These are phyloP conservation scores for Steinernema carpocapsae DNA, from an alignment of 2,888 invertebrate species.

Conservation along the genomic window DNA sequence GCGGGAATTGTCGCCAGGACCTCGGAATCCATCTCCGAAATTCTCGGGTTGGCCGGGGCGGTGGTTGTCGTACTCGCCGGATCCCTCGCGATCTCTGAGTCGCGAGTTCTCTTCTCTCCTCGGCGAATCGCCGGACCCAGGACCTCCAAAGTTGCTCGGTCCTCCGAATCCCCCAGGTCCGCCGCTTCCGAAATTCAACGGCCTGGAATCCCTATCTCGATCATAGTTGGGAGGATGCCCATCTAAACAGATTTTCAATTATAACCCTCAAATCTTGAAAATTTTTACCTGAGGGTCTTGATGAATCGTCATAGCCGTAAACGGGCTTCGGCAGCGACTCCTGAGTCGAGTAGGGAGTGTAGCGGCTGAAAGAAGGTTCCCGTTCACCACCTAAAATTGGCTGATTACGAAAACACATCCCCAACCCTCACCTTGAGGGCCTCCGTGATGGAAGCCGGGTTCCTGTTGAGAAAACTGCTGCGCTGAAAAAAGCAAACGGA, in stretches of 20 bases:
- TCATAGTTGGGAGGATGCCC: neutral
- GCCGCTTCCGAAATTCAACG: neutral
- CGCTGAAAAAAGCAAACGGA: slow-evolving; percentile 4
- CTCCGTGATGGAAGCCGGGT: neutral
- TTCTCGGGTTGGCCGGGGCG: neutral
- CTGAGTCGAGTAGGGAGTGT: slow-evolving; percentile 41
- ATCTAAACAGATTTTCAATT: too few species aligned
- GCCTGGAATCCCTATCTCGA: neutral
- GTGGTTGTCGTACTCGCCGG: too few species aligned
- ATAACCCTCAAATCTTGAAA: too few species aligned
- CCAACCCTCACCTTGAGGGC: neutral
- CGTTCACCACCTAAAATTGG: neutral
- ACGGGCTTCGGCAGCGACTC: slow-evolving; percentile 43
- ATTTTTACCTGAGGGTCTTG: neutral
- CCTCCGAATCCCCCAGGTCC: neutral
- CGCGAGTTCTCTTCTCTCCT: neutral
- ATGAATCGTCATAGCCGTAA: slow-evolving; percentile 33
- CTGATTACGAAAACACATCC: neutral
- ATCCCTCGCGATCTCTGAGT: neutral
- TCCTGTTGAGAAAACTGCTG: slow-evolving; percentile 9
- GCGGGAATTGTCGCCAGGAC: neutral
- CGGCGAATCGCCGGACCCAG: too few species aligned
- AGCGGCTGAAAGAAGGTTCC: slow-evolving; percentile 40
- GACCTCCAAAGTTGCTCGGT: neutral
- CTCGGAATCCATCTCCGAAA: neutral